Conservation (phyloP, 53 echinoderm and acorn worm species). For the Crossaster papposus region DNA sequence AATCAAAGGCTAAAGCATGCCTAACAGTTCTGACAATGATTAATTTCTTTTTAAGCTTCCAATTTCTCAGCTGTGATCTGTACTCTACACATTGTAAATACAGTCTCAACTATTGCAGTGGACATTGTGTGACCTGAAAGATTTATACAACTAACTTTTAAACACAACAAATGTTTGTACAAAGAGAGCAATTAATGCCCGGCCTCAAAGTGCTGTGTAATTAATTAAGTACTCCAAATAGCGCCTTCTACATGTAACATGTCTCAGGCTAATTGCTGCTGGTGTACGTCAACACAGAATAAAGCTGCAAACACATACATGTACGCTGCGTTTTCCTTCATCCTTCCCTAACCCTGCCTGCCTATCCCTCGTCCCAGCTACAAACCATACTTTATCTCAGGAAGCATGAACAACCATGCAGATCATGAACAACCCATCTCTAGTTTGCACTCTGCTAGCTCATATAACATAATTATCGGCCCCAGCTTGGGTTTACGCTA, state of each 20-base stretch:
- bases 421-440: conserved; percentile 24
- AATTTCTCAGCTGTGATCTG: not conserved
- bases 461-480: conserved; percentile 10
- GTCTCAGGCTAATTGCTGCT: too few species aligned
- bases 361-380: not conserved
- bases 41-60: not conserved
- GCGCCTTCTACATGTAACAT: too few species aligned
- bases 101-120: not conserved
- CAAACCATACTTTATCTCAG: not conserved
- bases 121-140: too few species aligned
- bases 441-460: not conserved
- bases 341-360: not conserved
- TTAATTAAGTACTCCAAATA: too few species aligned
- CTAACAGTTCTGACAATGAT: conserved; percentile 15
- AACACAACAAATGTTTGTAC: too few species aligned
- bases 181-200: too few species aligned
- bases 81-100: not conserved
- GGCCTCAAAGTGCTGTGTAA: too few species aligned
- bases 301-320: not conserved
- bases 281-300: not conserved
- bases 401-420: not conserved
- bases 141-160: too few species aligned
- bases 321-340: not conserved
- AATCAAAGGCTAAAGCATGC: conserved; percentile 6
- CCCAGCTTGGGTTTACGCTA: conserved; percentile 39